Evolutionary conservation across 2,113 vertebrate species (phyloP).

Genomic region (Struthio camelus): DNA sequence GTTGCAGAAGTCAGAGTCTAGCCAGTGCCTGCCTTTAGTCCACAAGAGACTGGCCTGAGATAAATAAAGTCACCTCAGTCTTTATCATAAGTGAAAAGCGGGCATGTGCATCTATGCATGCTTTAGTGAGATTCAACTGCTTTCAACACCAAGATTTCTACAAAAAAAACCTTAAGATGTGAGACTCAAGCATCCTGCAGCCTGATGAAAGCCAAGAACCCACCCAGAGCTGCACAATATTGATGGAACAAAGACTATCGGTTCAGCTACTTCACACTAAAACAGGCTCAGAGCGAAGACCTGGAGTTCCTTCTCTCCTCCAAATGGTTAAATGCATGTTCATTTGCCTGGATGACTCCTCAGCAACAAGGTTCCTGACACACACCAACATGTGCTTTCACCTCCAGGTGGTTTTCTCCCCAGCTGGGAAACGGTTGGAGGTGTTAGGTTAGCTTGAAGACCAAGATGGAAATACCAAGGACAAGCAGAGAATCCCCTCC

Average conservation of each 20-base stretch:
- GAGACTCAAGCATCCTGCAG: conserved; percentile 5
- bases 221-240: conserved; percentile 15
- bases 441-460: neutral
- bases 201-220: conserved; percentile 12
- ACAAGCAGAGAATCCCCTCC: neutral
- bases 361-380: neutral
- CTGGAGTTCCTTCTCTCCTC: neutral
- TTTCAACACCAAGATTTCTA: neutral
- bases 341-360: neutral
- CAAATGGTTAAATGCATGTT: neutral
- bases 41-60: neutral
- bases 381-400: neutral
- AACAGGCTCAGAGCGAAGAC: neutral
- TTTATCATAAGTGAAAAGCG: neutral
- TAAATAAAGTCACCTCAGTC: neutral
- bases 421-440: neutral
- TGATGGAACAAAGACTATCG: neutral
- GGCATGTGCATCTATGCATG: neutral
- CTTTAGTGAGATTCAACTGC: neutral
- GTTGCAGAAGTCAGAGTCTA: no score
- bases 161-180: neutral
- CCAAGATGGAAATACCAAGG: neutral
- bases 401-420: neutral
- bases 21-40: neutral
- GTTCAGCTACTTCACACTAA: neutral